Conservation (phyloP, 1,140 invertebrate species). For the Hylyphantes graminicola region DNA sequence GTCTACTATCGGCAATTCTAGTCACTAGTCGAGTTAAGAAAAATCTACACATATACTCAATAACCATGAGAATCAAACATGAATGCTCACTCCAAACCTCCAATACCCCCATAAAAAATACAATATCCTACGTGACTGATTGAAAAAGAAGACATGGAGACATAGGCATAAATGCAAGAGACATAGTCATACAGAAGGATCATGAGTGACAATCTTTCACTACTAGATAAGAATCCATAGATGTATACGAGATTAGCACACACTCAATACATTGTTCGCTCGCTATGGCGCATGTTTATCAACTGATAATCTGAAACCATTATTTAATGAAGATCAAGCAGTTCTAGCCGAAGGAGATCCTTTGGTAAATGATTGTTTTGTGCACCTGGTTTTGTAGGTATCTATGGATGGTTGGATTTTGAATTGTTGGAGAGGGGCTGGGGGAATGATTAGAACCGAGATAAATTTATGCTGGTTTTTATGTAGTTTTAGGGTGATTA, state of each 20-base stretch:
- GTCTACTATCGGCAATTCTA: too few species aligned
- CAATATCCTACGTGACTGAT: constrained; percentile 15
- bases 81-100: neutral
- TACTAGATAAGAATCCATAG: neutral
- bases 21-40: too few species aligned
- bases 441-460: neutral
- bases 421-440: neutral
- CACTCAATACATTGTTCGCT: neutral
- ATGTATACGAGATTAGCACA: constrained; percentile 26
- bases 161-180: neutral
- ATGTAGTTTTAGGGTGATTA: neutral
- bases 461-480: neutral
- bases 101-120: neutral
- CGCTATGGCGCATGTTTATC: constrained; percentile 32
- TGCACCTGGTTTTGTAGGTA: neutral
- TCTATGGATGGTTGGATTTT: neutral
- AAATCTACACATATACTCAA: too few species aligned
- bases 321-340: constrained; percentile 26
- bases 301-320: constrained; percentile 5
- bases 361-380: neutral
- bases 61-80: too few species aligned
- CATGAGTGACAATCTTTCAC: neutral
- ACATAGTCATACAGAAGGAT: neutral
- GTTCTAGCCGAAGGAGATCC: neutral
- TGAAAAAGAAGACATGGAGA: constrained; percentile 1